These are phyloP conservation scores for Anneissia japonica DNA, from an alignment of 35 echinoderm and acorn worm species.

Conservation along the genomic window DNA sequence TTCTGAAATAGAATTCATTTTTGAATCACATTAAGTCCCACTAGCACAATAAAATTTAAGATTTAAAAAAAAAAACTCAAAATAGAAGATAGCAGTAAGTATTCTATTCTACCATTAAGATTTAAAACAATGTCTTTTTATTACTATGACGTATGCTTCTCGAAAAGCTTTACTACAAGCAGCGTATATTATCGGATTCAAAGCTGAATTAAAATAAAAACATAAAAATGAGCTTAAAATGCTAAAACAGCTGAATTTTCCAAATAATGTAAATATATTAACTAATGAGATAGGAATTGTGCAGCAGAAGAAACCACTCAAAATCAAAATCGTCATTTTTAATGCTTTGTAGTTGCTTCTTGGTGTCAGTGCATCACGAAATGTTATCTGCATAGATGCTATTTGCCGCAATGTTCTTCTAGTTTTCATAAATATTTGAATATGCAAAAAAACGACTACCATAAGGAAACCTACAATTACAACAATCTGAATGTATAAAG, in stretches of 20 bases:
- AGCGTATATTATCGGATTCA: background rate
- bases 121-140: background rate
- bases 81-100: no score
- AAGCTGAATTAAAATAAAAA: background rate
- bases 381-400: background rate
- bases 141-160: background rate
- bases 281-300: background rate
- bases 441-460: background rate
- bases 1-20: no score
- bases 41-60: no score
- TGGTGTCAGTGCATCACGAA: background rate
- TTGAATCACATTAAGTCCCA: no score
- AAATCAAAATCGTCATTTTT: background rate
- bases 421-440: background rate
- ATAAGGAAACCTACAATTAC: background rate
- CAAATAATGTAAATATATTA: background rate
- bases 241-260: background rate
- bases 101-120: no score
- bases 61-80: no score
- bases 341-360: background rate
- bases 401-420: background rate
- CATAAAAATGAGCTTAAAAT: background rate
- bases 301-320: background rate
- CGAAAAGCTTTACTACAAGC: background rate
- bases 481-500: background rate